A percentile compares a stretch with the other conserved stretches of the same genome.
Conservation (phyloP, 2,888 invertebrate species). For the Conomelus anceps region DNA sequence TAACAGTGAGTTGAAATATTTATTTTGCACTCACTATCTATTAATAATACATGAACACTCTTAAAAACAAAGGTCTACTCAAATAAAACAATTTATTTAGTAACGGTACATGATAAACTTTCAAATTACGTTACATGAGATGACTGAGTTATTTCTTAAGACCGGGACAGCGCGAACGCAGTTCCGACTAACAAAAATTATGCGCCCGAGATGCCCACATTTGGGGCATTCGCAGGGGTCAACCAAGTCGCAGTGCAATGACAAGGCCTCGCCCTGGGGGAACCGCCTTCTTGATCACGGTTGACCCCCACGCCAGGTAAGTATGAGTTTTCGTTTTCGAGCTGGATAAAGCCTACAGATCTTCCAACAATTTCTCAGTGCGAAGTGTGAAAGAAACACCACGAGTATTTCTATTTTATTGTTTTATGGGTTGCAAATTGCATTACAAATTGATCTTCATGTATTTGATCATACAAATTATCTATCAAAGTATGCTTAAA, state of each 20-base stretch:
- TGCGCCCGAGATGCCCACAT: slow-evolving; percentile 65
- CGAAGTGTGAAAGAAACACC: neutral
- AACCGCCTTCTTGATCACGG: slow-evolving; percentile 54
- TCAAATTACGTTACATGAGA: no score
- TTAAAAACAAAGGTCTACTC: no score
- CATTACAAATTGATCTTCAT: neutral
- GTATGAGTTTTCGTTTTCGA: slow-evolving; percentile 29
- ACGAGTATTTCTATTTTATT: neutral
- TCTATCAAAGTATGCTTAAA: neutral
- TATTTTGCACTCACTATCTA: no score
- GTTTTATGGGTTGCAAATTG: neutral
- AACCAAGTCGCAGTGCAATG: slow-evolving; percentile 18
- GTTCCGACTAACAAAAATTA: slow-evolving; percentile 48
- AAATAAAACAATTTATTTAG: no score
- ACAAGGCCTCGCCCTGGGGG: slow-evolving; percentile 21
- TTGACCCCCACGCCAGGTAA: slow-evolving; percentile 51
- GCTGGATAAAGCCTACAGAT: neutral
- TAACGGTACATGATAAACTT: no score
- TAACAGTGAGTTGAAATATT: no score
- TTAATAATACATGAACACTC: no score
- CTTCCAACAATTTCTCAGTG: neutral
- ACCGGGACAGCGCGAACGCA: slow-evolving; percentile 11
- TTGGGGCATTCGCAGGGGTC: slow-evolving; percentile 14
- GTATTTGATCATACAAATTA: neutral
- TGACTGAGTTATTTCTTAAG: neutral